These are phyloP conservation scores for Spongilla lacustris DNA, from an alignment of 37 sponge, comb jelly and placozoan species.

Conservation along the genomic window DNA sequence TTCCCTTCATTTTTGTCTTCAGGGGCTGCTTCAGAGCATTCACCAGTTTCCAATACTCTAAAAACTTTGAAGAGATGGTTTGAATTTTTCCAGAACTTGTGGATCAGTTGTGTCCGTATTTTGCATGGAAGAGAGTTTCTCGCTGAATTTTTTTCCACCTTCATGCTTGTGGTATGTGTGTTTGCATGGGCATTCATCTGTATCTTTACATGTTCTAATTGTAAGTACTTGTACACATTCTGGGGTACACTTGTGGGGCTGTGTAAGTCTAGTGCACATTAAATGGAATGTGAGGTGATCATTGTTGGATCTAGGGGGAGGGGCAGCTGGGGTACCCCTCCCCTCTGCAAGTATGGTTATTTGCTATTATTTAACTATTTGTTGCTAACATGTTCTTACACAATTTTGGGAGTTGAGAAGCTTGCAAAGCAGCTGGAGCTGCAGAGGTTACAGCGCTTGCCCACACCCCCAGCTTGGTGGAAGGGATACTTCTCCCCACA, in stretches of 20 bases:
- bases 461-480: no score
- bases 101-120: slow-evolving; percentile 12
- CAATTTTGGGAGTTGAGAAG: no score
- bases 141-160: slow-evolving; percentile 77
- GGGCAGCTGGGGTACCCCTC: no score
- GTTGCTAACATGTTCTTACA: no score
- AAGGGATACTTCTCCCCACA: no score
- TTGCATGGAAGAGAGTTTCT: slow-evolving; percentile 58
- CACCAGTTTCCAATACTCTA: background rate
- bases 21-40: background rate
- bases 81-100: background rate
- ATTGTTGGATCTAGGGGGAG: background rate
- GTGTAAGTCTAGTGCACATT: no score
- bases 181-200: no score
- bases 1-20: background rate
- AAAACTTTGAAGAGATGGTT: background rate
- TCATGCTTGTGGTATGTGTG: slow-evolving; percentile 68
- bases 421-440: no score
- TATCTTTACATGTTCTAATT: background rate
- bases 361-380: no score
- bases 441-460: no score
- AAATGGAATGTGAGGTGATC: background rate
- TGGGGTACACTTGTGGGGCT: background rate
- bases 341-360: no score
- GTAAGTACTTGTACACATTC: background rate